Percentiles rank a stretch among this genome's conserved stretches.
phyloP scores from a whole-genome alignment of 2,797 vertebrate genomes.

The Sebastes glaucus region DNA sequence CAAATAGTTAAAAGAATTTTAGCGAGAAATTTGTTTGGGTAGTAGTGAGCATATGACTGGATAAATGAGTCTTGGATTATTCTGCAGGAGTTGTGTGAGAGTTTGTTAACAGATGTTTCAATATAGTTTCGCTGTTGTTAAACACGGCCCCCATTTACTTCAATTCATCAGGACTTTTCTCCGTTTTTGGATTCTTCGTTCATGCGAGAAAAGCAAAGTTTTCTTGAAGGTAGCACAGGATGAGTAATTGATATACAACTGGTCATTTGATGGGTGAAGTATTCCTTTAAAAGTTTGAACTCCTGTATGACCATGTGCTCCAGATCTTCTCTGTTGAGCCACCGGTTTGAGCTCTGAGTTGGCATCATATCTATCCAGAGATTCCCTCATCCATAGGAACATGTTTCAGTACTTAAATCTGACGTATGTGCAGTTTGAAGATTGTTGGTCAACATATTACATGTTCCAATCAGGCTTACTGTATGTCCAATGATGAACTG shows the following conservation, averaged over 20 bases:
- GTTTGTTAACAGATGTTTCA: neutral
- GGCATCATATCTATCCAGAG: neutral
- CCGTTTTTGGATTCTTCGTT: neutral
- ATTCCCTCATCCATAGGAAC: neutral
- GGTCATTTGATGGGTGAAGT: neutral
- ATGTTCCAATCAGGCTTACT: constrained; percentile 20
- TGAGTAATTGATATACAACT: no score
- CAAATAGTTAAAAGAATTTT: neutral
- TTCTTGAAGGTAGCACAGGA: neutral
- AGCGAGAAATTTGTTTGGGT: neutral
- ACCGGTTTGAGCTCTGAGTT: neutral
- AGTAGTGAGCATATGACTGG: neutral
- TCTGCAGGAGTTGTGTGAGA: neutral
- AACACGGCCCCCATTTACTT: neutral
- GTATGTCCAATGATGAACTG: neutral
- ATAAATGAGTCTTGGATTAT: neutral
- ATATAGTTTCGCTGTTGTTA: neutral
- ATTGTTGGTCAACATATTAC: constrained; percentile 3
- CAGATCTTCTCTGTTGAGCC: neutral
- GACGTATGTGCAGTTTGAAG: constrained; percentile 1
- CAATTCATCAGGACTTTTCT: neutral
- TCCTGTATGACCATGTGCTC: neutral
- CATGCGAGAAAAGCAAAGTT: neutral
- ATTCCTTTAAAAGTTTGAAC: neutral
- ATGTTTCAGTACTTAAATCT: constrained; percentile 12